Evolutionary conservation across 2,797 vertebrate species (phyloP).

Genomic region (Etheostoma nigrum): DNA sequence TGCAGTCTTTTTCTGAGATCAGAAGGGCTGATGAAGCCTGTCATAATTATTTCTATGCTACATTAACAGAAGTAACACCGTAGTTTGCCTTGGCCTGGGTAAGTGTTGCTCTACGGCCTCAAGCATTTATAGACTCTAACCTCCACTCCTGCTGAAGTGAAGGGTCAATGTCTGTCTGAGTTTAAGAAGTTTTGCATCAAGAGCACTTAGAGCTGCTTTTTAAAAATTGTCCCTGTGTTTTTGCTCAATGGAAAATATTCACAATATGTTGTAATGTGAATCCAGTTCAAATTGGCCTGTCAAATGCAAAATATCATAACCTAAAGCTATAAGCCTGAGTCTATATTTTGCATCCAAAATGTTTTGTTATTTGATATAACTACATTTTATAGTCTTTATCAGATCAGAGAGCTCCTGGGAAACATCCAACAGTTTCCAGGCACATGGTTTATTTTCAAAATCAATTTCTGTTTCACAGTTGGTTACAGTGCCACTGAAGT

Average conservation of each 20-base stretch:
- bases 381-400: slow-evolving; percentile 53
- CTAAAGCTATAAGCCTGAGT: slow-evolving; percentile 9
- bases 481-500: slow-evolving; percentile 76
- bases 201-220: slow-evolving; percentile 34
- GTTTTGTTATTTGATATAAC: slow-evolving; percentile 41
- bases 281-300: slow-evolving; percentile 9
- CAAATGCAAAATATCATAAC: slow-evolving; percentile 18
- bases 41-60: slow-evolving; percentile 80
- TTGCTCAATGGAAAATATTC: slow-evolving; percentile 27
- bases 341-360: slow-evolving; percentile 25
- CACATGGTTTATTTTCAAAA: slow-evolving; percentile 72
- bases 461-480: slow-evolving; percentile 79
- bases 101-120: slow-evolving; percentile 60
- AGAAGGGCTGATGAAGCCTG: slow-evolving; percentile 76
- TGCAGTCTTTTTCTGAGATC: slow-evolving; percentile 69
- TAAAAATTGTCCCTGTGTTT: slow-evolving; percentile 10
- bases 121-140: slow-evolving; percentile 50
- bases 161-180: slow-evolving; percentile 54
- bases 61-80: slow-evolving; percentile 73
- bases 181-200: slow-evolving; percentile 62
- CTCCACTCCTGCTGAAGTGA: slow-evolving; percentile 43
- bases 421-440: slow-evolving; percentile 55
- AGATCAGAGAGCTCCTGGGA: slow-evolving; percentile 56
- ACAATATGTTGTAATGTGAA: slow-evolving; percentile 1
- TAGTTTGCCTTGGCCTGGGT: slow-evolving; percentile 71